Conservation (phyloP, 2,113 vertebrate genomes). For the Pelvicachromis taeniatus region DNA sequence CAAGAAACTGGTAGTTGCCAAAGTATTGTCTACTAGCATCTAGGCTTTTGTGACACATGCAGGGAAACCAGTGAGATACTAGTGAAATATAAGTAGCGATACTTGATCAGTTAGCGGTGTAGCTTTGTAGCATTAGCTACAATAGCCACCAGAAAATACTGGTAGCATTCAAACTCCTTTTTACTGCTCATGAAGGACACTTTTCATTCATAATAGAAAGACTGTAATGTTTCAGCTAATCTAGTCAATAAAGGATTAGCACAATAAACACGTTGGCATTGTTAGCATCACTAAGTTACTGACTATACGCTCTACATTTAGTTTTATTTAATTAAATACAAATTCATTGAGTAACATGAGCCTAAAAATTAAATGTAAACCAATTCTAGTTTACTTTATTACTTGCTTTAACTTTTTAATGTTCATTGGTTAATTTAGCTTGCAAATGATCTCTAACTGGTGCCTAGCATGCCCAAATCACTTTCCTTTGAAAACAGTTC, state of each 20-base stretch:
- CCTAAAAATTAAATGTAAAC: not conserved
- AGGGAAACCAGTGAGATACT: not conserved
- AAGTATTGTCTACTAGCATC: not conserved
- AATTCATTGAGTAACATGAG: not conserved
- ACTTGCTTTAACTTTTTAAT: not conserved
- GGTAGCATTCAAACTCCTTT: not conserved
- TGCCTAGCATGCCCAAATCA: not conserved
- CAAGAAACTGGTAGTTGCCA: not conserved
- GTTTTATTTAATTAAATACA: not conserved
- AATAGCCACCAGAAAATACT: not conserved
- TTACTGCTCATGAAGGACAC: not conserved
- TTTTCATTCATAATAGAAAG: not conserved
- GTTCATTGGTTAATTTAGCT: not conserved
- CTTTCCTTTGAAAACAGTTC: not conserved
- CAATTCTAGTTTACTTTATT: not conserved
- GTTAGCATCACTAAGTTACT: not conserved
- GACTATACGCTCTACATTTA: not conserved
- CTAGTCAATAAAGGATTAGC: not conserved
- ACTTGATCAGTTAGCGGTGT: not conserved
- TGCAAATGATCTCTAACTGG: not conserved
- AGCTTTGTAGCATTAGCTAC: not conserved
- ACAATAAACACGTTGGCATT: not conserved
- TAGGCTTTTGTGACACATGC: not conserved
- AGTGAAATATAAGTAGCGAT: no score
- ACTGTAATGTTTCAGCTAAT: not conserved